Conservation (phyloP, 30 jellyfish, hydroid and myxozoan species). For the Aurelia aurita region DNA sequence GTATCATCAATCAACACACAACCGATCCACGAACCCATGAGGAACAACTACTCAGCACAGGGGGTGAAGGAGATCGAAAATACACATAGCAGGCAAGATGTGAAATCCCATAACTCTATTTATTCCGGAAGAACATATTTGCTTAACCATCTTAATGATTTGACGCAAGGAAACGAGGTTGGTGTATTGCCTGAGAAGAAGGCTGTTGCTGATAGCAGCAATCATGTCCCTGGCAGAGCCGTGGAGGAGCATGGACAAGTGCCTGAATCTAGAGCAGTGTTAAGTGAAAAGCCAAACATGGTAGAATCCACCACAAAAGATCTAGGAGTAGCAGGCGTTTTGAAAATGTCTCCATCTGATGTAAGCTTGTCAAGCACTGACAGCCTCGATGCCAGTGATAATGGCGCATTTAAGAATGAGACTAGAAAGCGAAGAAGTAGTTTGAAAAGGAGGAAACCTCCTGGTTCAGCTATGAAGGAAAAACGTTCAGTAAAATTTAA, state of each 20-base stretch:
- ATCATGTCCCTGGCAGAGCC: neutral
- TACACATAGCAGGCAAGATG: slow-evolving; percentile 6
- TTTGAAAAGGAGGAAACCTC: slow-evolving; percentile 41
- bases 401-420: neutral
- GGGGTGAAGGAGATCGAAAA: slow-evolving; percentile 1
- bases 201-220: slow-evolving; percentile 8
- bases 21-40: slow-evolving; percentile 23
- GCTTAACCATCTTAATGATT: slow-evolving; percentile 49
- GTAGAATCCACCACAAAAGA: neutral
- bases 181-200: neutral
- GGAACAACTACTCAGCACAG: slow-evolving; percentile 14
- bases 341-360: slow-evolving; percentile 39
- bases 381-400: slow-evolving; percentile 68
- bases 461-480: slow-evolving; percentile 18
- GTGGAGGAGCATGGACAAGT: too few species aligned
- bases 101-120: slow-evolving; percentile 28
- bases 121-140: slow-evolving; percentile 67
- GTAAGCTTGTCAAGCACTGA: slow-evolving; percentile 71
- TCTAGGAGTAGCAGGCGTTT: neutral
- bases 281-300: neutral
- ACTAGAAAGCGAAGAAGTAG: slow-evolving; percentile 66
- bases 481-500: slow-evolving; percentile 88
- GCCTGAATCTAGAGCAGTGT: neutral
- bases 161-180: slow-evolving; percentile 23
- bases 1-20: slow-evolving; percentile 37